Percentiles rank a stretch among this genome's conserved stretches.
These are phyloP conservation scores for Drosophila acutilabella DNA, from an alignment of 2,888 invertebrate genomes.

Conservation along the genomic window DNA sequence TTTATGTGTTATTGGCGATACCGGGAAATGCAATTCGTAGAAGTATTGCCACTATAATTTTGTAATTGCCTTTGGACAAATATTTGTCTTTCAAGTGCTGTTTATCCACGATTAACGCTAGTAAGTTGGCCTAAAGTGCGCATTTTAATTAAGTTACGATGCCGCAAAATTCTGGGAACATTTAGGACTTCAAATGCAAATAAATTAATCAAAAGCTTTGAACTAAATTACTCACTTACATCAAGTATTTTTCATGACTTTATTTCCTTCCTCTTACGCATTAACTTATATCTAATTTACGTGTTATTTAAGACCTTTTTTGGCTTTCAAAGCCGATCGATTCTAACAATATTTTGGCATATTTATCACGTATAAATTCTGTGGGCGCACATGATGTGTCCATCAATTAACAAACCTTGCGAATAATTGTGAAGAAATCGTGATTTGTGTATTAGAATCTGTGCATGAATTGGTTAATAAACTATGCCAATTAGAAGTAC, in stretches of 20 bases:
- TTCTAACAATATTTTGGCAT: slow-evolving; percentile 10
- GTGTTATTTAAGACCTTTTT: background rate
- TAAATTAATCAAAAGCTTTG: no score
- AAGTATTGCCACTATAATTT: slow-evolving; percentile 11
- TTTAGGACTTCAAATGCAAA: no score
- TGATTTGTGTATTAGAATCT: slow-evolving; percentile 49
- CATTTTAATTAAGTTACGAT: background rate
- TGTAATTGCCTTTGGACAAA: slow-evolving; percentile 5
- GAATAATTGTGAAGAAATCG: slow-evolving; percentile 43
- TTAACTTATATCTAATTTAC: background rate
- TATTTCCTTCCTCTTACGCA: background rate
- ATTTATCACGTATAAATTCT: slow-evolving; percentile 29
- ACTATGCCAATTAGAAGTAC: slow-evolving; percentile 61
- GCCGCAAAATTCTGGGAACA: background rate
- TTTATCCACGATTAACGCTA: background rate
- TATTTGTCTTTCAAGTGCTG: slow-evolving; percentile 3
- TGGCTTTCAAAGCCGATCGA: background rate
- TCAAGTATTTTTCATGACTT: background rate
- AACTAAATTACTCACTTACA: no score
- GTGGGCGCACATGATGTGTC: slow-evolving; percentile 25
- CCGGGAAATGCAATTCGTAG: slow-evolving; percentile 32
- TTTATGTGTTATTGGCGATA: slow-evolving; percentile 12
- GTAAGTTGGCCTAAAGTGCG: background rate
- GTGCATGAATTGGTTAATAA: slow-evolving; percentile 59
- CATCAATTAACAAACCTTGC: slow-evolving; percentile 40